A percentile compares a stretch with the other conserved stretches of the same genome.
These are phyloP conservation scores for Conchocele bisecta DNA, from an alignment of 2,888 invertebrate species.

Conservation along the genomic window DNA sequence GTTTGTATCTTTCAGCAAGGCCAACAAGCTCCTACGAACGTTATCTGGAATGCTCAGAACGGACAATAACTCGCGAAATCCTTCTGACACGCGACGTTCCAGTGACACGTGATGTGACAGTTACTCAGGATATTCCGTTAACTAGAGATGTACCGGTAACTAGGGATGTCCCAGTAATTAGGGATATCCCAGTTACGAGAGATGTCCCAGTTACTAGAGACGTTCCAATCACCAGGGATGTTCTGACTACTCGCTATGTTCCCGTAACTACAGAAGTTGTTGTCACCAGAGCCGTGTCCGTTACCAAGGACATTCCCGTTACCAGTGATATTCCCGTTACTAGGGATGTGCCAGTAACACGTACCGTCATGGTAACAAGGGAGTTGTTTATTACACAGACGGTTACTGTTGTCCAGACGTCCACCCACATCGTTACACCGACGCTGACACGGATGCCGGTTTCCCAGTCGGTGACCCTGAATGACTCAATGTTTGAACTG, in stretches of 20 bases:
- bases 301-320: constrained; percentile 3
- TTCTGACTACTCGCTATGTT: constrained; percentile 5
- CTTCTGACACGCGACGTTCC: too few species aligned
- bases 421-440: constrained; percentile 14
- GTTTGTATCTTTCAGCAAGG: too few species aligned
- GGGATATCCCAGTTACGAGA: too few species aligned
- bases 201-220: constrained; percentile 6
- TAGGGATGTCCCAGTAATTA: too few species aligned
- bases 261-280: constrained; percentile 4
- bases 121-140: too few species aligned
- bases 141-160: too few species aligned
- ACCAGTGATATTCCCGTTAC: constrained; percentile 32
- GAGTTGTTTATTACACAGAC: constrained; percentile 1
- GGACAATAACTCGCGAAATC: too few species aligned
- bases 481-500: constrained; percentile 35
- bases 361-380: background rate
- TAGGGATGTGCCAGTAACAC: constrained; percentile 10
- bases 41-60: too few species aligned
- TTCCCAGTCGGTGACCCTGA: background rate
- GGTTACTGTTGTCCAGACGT: constrained; percentile 13
- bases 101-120: too few species aligned
- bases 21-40: too few species aligned
- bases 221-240: constrained; percentile 17
- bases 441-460: constrained; percentile 7
- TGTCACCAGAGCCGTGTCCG: constrained; percentile 7